These are phyloP conservation scores for Altica lythri DNA, from an alignment of 2,888 invertebrate species.

Conservation along the genomic window DNA sequence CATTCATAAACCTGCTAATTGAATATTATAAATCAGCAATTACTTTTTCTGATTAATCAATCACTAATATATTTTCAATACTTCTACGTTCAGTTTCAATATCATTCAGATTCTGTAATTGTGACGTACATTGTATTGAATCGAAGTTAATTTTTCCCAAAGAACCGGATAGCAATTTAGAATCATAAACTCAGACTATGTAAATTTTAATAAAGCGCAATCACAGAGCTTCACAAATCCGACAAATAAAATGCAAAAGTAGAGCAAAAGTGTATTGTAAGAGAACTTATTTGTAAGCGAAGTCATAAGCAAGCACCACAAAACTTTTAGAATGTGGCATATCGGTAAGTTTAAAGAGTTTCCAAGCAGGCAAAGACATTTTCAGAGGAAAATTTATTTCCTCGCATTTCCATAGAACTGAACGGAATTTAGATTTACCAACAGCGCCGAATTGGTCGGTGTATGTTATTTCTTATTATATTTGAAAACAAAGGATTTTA, in stretches of 20 bases:
- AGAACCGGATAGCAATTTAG: not conserved
- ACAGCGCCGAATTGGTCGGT: slow-evolving; percentile 8
- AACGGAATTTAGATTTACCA: slow-evolving; percentile 21
- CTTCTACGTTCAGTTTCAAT: too few relatives aligned
- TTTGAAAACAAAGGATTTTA: too few relatives aligned
- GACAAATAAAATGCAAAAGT: slow-evolving; percentile 21
- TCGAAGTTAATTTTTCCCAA: too few relatives aligned
- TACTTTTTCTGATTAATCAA: too few relatives aligned
- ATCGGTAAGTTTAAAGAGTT: slow-evolving; percentile 25
- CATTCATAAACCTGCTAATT: too few relatives aligned
- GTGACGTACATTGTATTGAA: too few relatives aligned
- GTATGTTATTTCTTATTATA: not conserved
- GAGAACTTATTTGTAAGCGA: slow-evolving; percentile 25
- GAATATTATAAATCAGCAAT: too few relatives aligned
- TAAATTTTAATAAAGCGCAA: slow-evolving; percentile 6
- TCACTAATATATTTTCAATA: too few relatives aligned
- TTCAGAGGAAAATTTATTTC: slow-evolving; percentile 24
- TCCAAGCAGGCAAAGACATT: slow-evolving; percentile 13
- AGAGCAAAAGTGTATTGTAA: slow-evolving; percentile 20
- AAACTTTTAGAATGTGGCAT: slow-evolving; percentile 23
- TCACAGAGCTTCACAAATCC: slow-evolving; percentile 7
- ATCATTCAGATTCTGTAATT: too few relatives aligned
- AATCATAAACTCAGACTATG: not conserved
- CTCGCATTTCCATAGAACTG: slow-evolving; percentile 18
- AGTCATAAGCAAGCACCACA: slow-evolving; percentile 20